Conservation (phyloP, 1,140 invertebrate genomes). For the Drosophila leontia region DNA sequence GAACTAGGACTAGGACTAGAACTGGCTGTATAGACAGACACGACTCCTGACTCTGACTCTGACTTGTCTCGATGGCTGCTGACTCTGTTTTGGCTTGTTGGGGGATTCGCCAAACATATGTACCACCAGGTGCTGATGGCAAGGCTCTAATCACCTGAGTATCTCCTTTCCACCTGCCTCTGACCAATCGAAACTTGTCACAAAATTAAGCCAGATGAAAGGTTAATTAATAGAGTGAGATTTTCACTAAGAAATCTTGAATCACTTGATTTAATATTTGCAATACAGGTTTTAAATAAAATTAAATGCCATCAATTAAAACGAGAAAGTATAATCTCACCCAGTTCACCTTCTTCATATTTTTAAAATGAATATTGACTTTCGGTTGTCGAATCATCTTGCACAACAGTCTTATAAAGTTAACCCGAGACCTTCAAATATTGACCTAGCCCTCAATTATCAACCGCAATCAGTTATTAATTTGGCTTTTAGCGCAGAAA, state of each 20-base stretch:
- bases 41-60: slow-evolving; percentile 35
- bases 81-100: slow-evolving; percentile 26
- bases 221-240: background rate
- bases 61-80: slow-evolving; percentile 7
- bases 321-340: too few relatives aligned
- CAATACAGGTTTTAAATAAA: background rate
- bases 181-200: background rate
- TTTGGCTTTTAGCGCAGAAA: slow-evolving; percentile 10
- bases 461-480: slow-evolving; percentile 49
- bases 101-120: slow-evolving; percentile 5
- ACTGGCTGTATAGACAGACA: slow-evolving; percentile 27
- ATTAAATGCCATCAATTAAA: too few relatives aligned
- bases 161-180: background rate
- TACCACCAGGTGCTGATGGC: slow-evolving; percentile 1
- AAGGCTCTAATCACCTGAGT: slow-evolving; percentile 1
- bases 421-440: background rate
- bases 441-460: slow-evolving; percentile 45
- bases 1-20: slow-evolving; percentile 47
- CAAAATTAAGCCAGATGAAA: background rate
- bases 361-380: background rate
- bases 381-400: background rate
- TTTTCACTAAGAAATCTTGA: background rate
- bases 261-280: too few relatives aligned
- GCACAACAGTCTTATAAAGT: background rate
- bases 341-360: too few relatives aligned